Conservation (phyloP, 2,888 invertebrate genomes). For the Pteria penguin region DNA sequence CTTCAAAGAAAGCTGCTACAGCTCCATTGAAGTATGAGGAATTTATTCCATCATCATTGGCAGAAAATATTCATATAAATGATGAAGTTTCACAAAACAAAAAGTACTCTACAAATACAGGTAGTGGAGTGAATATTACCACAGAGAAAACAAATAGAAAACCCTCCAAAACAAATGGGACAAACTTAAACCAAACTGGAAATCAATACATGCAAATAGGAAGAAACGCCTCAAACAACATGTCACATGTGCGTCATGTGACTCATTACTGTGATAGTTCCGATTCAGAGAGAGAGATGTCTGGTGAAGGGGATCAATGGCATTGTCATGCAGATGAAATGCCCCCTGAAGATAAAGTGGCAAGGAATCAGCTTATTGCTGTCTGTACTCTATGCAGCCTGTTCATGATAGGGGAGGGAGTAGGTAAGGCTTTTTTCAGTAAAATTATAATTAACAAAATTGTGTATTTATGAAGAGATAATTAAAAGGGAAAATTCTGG, state of each 20-base stretch:
- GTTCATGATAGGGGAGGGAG: constrained; percentile 79
- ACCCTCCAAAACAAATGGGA: too few relatives aligned
- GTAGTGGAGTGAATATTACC: too few relatives aligned
- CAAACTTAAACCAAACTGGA: background rate
- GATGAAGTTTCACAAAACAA: too few relatives aligned
- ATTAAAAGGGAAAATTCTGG: too few relatives aligned
- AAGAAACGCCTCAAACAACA: background rate
- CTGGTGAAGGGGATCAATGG: constrained; percentile 34
- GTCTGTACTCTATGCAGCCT: constrained; percentile 73
- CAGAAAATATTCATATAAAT: too few relatives aligned
- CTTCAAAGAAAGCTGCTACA: too few relatives aligned
- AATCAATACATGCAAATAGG: background rate
- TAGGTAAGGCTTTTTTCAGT: constrained; percentile 66
- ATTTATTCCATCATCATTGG: too few relatives aligned
- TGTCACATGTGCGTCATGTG: background rate
- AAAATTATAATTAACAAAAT: background rate
- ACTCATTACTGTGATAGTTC: background rate
- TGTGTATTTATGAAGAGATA: too few relatives aligned
- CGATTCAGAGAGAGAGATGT: too few relatives aligned
- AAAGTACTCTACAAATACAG: too few relatives aligned
- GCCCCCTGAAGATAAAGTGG: constrained; percentile 61
- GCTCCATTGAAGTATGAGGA: too few relatives aligned
- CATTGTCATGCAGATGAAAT: constrained; percentile 51
- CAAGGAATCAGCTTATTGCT: constrained; percentile 73
- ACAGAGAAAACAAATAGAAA: too few relatives aligned